Base-by-base conservation (phyloP, 1,140 invertebrate genomes). In the Drosophila sucinea region DNA sequence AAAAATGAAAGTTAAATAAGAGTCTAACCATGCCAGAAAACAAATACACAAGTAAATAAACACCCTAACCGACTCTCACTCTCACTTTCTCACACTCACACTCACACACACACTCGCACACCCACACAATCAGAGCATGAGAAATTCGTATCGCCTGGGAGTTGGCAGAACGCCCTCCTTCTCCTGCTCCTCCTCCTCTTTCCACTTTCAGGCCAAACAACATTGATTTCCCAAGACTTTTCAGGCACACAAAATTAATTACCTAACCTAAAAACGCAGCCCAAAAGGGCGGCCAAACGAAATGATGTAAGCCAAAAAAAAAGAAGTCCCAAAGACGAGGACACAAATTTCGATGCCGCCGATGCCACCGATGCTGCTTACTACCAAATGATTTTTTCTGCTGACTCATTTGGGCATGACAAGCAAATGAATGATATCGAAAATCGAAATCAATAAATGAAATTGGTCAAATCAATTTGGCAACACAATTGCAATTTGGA, bases 381-480 rank as follows among this genome's bases (percentile, higher is more conserved):
- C 6, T 54, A 11, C 51, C 4, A 11, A 44, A 23, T 41, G 60
- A 58, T 76, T 76, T 78, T 62, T 81, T 70, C 68, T 78, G 84
- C 84, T 81, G 80, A 87, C 73, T 87, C 84, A 84, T 89, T 77
- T 87, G 77, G 84, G 77, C 73, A 87, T 89, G 84, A 73, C 77
- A 84, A 64, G 70, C 70, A 71, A 89, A 75, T 80, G 80, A 89
- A 81, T 89, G 84, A 83, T 86, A 86, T 87, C 83, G 76, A 86
- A 86, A 87, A 86, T 83, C 83, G 83, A 81, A 89, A 87, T 87
- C 84, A 87, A 87, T 87, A 87, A 87, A 81, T 84, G 74, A 87
- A 87, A 87, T 87, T 87, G 84, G 84, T 89, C 80, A 87, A 87
- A 87, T 87, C 84, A 87, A 87, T 87, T 87, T 89, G 84, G 77